Percentiles rank a stretch among this genome's conserved stretches.
These are phyloP conservation scores for Ectropis grisescens DNA, from an alignment of 1,140 invertebrate genomes.

Conservation along the genomic window DNA sequence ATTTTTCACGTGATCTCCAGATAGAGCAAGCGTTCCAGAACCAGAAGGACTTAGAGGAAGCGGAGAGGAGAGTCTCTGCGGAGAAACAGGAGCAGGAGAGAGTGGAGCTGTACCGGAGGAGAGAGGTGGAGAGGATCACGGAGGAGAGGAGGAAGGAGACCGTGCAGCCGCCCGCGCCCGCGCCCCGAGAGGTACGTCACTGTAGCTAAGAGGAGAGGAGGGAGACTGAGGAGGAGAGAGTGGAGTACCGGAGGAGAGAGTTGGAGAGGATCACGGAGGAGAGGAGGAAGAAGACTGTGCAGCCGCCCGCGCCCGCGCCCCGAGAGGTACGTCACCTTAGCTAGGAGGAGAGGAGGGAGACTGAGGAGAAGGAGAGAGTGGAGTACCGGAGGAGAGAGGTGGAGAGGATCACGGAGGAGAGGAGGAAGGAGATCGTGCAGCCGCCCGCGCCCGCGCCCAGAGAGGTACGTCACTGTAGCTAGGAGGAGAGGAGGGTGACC, in stretches of 20 bases:
- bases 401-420: constrained; percentile 53
- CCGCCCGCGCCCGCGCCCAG: no score
- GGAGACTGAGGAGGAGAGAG: constrained; percentile 43
- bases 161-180: no score
- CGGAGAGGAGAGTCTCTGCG: constrained; percentile 31
- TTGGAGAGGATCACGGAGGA: constrained; percentile 56
- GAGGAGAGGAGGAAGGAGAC: constrained; percentile 48
- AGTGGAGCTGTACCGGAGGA: constrained; percentile 32
- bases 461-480: constrained; percentile 14
- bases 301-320: no score
- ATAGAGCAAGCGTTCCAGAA: constrained; percentile 57
- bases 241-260: constrained; percentile 41
- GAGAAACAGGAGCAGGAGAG: constrained; percentile 50
- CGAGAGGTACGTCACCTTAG: constrained; percentile 20
- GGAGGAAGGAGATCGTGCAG: constrained; percentile 34
- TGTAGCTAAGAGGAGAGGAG: constrained; percentile 35
- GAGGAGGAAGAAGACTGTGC: constrained; percentile 31
- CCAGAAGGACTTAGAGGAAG: constrained; percentile 45
- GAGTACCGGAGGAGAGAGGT: constrained; percentile 47
- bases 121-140: constrained; percentile 55
- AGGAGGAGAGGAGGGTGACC: constrained; percentile 35
- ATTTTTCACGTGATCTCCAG: no score
- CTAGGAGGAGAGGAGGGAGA: constrained; percentile 27
- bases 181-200: not conserved
- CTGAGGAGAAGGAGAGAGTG: constrained; percentile 46